Evolutionary conservation across 2,888 invertebrate species (phyloP).

Genomic region (Zygogramma bicolorata): DNA sequence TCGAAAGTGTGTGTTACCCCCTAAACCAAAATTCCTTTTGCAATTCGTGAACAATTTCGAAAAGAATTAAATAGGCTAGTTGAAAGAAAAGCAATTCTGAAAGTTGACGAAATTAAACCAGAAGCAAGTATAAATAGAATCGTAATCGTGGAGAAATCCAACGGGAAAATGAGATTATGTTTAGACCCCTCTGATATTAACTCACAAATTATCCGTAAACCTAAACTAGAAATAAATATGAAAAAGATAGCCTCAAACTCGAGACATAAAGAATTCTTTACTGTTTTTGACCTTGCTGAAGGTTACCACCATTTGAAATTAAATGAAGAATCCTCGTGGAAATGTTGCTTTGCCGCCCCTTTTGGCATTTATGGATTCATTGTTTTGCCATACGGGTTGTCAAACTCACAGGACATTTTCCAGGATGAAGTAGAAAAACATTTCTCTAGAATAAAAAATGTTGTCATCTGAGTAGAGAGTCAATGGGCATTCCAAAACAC

Average conservation of each 20-base stretch:
- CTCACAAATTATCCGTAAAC: slow-evolving; percentile 28
- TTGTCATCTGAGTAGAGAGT: background rate
- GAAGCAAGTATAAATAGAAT: slow-evolving; percentile 26
- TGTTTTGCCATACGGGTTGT: slow-evolving; percentile 11
- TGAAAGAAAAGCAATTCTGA: too few species aligned
- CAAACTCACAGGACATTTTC: slow-evolving; percentile 22
- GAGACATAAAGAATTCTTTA: slow-evolving; percentile 9
- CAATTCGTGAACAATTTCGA: too few species aligned
- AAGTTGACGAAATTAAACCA: background rate
- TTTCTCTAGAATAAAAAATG: background rate
- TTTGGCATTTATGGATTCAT: background rate
- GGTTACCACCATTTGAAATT: slow-evolving; percentile 17
- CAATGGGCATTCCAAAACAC: too few species aligned
- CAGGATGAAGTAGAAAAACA: slow-evolving; percentile 4
- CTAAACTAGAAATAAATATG: background rate
- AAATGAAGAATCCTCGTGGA: background rate
- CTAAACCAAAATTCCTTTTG: too few species aligned
- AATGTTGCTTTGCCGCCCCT: background rate
- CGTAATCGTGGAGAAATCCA: too few species aligned
- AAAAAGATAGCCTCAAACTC: slow-evolving; percentile 21
- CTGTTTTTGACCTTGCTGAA: slow-evolving; percentile 14
- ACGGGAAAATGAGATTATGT: slow-evolving; percentile 26
- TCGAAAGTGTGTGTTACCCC: too few species aligned
- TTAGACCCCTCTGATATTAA: slow-evolving; percentile 24
- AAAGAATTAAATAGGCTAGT: too few species aligned